Evolutionary conservation across 2,113 vertebrate genomes (phyloP).

Genomic region (Lota lota): DNA sequence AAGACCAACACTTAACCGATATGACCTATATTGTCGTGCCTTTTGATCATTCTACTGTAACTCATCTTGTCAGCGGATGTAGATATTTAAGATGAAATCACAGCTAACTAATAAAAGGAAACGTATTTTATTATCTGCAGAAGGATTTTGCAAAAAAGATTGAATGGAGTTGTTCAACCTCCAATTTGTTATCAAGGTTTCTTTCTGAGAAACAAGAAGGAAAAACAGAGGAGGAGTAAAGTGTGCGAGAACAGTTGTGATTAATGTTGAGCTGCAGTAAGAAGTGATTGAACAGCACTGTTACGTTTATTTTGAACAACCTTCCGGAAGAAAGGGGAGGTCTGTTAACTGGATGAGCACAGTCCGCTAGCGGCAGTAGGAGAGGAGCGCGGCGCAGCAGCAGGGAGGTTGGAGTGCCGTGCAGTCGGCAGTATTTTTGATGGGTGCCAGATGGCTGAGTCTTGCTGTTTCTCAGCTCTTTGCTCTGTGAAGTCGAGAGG

Average conservation of each 20-base stretch:
- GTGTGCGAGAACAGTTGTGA: neutral
- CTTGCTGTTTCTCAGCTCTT: neutral
- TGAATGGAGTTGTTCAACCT: neutral
- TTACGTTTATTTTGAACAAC: no score
- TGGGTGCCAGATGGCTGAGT: no score
- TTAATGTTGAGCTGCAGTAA: no score
- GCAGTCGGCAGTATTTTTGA: no score
- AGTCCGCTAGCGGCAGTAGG: no score
- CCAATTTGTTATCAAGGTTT: neutral
- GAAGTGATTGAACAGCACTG: no score
- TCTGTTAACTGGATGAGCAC: no score
- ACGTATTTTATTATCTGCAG: neutral
- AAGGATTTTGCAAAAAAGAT: neutral
- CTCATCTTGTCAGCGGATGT: constrained; percentile 41
- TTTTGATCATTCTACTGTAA: constrained; percentile 5
- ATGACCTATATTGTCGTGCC: constrained; percentile 44
- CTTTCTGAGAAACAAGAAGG: neutral
- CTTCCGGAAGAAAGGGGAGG: no score
- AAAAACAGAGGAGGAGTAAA: neutral
- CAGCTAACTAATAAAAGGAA: constrained; percentile 56
- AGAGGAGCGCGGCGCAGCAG: no score
- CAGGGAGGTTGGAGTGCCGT: no score
- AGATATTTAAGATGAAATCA: constrained; percentile 37
- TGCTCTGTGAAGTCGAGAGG: neutral
- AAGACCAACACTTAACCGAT: constrained; percentile 20